phyloP scores from a whole-genome alignment of 2,797 vertebrate genomes.

The Pristis pectinata region DNA sequence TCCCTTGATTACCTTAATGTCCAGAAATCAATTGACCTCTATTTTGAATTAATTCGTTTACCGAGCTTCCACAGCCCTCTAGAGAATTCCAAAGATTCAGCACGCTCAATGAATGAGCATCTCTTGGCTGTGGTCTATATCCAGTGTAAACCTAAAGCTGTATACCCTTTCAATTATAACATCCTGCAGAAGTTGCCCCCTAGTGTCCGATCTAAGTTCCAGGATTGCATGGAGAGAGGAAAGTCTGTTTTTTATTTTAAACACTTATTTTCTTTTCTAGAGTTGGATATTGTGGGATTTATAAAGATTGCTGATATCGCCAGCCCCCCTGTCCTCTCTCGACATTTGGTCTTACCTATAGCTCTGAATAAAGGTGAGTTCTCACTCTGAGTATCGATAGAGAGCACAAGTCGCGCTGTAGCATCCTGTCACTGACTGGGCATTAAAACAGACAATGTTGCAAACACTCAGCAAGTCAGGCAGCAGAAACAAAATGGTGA shows the following conservation, averaged over 20 bases:
- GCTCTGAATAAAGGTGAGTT: slow-evolving; percentile 89
- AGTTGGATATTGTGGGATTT: slow-evolving; percentile 93
- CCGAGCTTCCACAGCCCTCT: too few relatives aligned
- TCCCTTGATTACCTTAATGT: too few relatives aligned
- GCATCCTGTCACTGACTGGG: neutral
- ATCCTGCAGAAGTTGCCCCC: too few relatives aligned
- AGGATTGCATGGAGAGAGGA: neutral
- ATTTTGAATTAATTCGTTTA: too few relatives aligned
- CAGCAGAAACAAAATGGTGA: too few relatives aligned
- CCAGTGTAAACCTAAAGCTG: too few relatives aligned
- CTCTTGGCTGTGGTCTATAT: neutral
- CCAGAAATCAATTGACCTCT: too few relatives aligned
- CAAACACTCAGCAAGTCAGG: too few relatives aligned
- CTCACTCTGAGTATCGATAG: too few relatives aligned
- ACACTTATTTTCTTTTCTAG: slow-evolving; percentile 55
- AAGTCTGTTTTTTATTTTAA: neutral
- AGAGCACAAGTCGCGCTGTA: neutral
- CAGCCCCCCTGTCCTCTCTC: slow-evolving; percentile 90
- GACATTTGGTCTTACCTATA: slow-evolving; percentile 90
- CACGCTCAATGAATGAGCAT: neutral
- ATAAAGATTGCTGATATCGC: slow-evolving; percentile 97
- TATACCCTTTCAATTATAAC: too few relatives aligned
- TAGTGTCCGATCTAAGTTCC: neutral
- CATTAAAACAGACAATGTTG: too few relatives aligned
- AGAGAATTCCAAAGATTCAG: too few relatives aligned